Evolutionary conservation across 2,888 invertebrate genomes (phyloP).

Genomic region (Drosophila mulleri): DNA sequence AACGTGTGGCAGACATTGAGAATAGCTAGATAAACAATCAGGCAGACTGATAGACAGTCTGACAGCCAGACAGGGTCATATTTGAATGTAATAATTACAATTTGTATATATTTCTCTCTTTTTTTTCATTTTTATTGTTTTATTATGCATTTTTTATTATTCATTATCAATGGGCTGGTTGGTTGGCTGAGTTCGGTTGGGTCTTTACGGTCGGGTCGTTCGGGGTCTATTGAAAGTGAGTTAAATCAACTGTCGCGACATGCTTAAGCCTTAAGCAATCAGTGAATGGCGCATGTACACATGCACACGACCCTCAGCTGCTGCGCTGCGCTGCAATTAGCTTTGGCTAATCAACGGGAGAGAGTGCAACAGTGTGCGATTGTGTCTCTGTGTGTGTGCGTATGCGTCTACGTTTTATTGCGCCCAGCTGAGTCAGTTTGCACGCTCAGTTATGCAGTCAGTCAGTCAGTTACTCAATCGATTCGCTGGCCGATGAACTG

Average conservation of each 20-base stretch:
- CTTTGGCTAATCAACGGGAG: conserved; percentile 37
- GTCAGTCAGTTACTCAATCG: conserved; percentile 55
- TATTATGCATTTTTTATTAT: conserved; percentile 68
- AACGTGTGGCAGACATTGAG: conserved; percentile 21
- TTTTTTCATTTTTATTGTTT: conserved; percentile 2
- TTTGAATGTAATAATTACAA: conserved; percentile 63
- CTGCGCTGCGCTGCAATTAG: conserved; percentile 42
- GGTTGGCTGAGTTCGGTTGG: neutral
- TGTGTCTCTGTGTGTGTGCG: conserved; percentile 4
- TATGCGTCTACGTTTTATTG: conserved; percentile 14
- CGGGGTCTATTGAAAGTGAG: conserved; percentile 54
- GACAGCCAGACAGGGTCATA: conserved; percentile 7
- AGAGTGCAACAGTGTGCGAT: neutral
- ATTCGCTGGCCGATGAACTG: conserved; percentile 71
- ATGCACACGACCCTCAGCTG: conserved; percentile 14
- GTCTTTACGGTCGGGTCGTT: conserved; percentile 16
- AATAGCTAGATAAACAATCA: conserved; percentile 22
- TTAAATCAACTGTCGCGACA: conserved; percentile 63
- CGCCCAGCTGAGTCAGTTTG: conserved; percentile 27
- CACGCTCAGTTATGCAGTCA: conserved; percentile 27
- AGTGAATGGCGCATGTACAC: conserved; percentile 33
- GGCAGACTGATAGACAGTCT: neutral
- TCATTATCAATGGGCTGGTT: conserved; percentile 51
- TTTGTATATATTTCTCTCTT: conserved; percentile 56
- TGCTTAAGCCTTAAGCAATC: conserved; percentile 46